phyloP scores from a whole-genome alignment of 1,140 invertebrate species.

The Phocides pigmalion region DNA sequence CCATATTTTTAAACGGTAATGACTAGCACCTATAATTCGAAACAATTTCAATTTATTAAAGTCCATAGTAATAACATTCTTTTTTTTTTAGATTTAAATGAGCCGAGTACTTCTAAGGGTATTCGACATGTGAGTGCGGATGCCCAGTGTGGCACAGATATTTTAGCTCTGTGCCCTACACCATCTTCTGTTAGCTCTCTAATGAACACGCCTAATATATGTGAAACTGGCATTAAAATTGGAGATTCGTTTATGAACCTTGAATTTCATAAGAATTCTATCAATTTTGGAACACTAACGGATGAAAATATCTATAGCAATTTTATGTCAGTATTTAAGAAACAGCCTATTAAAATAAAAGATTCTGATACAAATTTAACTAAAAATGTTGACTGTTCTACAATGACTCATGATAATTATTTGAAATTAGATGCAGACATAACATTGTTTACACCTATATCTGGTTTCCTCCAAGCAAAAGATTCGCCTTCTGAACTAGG shows the following conservation, averaged over 20 bases:
- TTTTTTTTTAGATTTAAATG: slow-evolving; percentile 66
- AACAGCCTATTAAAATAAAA: slow-evolving; percentile 60
- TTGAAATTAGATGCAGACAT: slow-evolving; percentile 3
- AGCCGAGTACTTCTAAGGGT: slow-evolving; percentile 76
- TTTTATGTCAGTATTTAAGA: slow-evolving; percentile 32
- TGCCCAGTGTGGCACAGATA: slow-evolving; percentile 72
- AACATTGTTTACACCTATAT: slow-evolving; percentile 37
- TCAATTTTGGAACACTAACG: slow-evolving; percentile 52
- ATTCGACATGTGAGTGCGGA: slow-evolving; percentile 63
- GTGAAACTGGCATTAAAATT: slow-evolving; percentile 54
- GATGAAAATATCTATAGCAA: slow-evolving; percentile 29
- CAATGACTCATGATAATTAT: slow-evolving; percentile 37
- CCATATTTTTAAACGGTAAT: slow-evolving; percentile 69
- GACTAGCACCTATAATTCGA: no score
- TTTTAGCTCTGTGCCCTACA: slow-evolving; percentile 32
- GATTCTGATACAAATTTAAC: slow-evolving; percentile 54
- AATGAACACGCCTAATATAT: slow-evolving; percentile 46
- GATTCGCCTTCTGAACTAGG: slow-evolving; percentile 42
- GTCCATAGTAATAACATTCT: no score
- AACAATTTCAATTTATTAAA: no score
- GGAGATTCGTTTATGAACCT: slow-evolving; percentile 42
- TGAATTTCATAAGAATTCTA: slow-evolving; percentile 32
- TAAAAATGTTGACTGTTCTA: slow-evolving; percentile 38
- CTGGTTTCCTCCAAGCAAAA: slow-evolving; percentile 40
- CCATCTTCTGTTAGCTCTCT: slow-evolving; percentile 54